phyloP scores from a whole-genome alignment of 2,797 vertebrate species.

The Gymnocypris eckloni region DNA sequence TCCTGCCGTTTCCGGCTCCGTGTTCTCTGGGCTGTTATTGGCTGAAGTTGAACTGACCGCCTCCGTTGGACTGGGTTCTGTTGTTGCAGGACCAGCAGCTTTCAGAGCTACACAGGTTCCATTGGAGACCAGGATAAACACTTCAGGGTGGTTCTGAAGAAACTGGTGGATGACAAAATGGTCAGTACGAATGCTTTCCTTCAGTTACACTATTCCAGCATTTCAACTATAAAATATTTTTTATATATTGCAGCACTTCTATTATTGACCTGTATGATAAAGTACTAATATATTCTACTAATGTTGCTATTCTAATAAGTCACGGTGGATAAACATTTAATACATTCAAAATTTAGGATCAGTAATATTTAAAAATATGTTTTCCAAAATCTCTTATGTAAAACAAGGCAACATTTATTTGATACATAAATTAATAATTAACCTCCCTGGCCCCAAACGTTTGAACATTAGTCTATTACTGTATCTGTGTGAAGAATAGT shows the following conservation, averaged over 20 bases:
- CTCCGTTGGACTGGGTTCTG: not conserved
- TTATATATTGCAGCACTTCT: not conserved
- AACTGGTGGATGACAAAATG: conserved; percentile 76
- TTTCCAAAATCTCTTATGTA: too few relatives aligned
- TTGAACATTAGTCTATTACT: not conserved
- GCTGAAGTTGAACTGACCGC: not conserved
- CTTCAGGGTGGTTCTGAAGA: conserved; percentile 84
- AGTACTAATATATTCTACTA: not conserved
- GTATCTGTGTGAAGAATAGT: not conserved
- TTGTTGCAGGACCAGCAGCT: conserved; percentile 58
- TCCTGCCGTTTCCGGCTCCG: not conserved
- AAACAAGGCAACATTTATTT: not conserved
- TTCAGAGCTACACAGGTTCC: conserved; percentile 83
- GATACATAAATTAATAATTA: not conserved
- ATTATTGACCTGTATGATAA: not conserved
- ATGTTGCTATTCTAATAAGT: too few relatives aligned
- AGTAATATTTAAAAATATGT: too few relatives aligned
- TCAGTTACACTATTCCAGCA: too few relatives aligned
- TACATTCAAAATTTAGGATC: not conserved
- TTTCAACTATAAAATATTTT: not conserved
- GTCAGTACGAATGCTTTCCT: not conserved
- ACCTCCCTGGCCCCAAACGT: too few relatives aligned
- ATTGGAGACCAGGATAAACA: conserved; percentile 85
- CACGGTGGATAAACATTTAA: not conserved
- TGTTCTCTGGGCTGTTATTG: conserved; percentile 16